Evolutionary conservation across 2,797 vertebrate species (phyloP).

Genomic region (Falco rusticolus): DNA sequence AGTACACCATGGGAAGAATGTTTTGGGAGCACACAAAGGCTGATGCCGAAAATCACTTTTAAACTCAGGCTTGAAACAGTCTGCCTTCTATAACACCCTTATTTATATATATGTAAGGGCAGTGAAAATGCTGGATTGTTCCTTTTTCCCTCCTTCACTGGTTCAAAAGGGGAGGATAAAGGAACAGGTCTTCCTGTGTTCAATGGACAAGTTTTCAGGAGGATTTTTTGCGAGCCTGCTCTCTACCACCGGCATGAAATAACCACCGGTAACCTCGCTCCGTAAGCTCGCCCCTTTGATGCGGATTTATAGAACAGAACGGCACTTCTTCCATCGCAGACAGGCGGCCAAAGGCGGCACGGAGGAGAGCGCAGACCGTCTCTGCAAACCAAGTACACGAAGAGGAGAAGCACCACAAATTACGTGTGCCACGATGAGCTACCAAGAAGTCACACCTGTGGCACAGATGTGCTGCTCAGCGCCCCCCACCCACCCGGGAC

Average conservation of each 20-base stretch:
- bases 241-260: background rate
- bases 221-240: background rate
- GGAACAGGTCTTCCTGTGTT: background rate
- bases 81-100: background rate
- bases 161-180: background rate
- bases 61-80: background rate
- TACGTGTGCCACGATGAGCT: background rate
- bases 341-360: background rate
- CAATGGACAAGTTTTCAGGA: background rate
- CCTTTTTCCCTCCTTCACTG: background rate
- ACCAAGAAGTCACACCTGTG: background rate
- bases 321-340: background rate
- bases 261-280: fast-evolving
- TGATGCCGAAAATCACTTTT: background rate
- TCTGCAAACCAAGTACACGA: fast-evolving
- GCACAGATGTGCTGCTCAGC: background rate
- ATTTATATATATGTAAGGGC: background rate
- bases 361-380: background rate
- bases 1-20: fast-evolving
- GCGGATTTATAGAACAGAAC: fast-evolving
- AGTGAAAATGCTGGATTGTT: background rate
- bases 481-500: too few species aligned
- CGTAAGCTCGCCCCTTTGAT: background rate
- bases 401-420: background rate
- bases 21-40: background rate